Percentiles rank a stretch among this genome's conserved stretches.
phyloP scores from a whole-genome alignment of 1,140 invertebrate genomes.

The Lamellibrachia luymesi region DNA sequence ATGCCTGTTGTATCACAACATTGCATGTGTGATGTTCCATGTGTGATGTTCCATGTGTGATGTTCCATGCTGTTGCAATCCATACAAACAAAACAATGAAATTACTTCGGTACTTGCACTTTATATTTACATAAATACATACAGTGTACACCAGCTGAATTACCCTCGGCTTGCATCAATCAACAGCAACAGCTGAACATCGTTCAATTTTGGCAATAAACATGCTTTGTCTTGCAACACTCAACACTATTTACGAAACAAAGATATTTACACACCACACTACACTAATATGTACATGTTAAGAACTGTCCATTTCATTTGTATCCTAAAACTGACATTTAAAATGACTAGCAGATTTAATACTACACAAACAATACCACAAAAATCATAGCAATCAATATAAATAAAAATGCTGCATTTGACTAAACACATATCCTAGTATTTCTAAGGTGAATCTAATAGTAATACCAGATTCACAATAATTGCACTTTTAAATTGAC shows the following conservation, averaged over 20 bases:
- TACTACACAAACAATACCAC: neutral
- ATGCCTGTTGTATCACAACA: too few relatives aligned
- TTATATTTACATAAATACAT: conserved; percentile 2
- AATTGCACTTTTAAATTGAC: neutral
- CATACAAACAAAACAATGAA: neutral
- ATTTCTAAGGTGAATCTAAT: neutral
- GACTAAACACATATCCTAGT: neutral
- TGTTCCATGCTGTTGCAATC: neutral
- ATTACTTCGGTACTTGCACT: neutral
- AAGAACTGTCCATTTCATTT: neutral
- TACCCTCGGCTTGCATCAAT: neutral
- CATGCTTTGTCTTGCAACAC: neutral
- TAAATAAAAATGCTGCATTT: neutral
- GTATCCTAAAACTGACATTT: neutral
- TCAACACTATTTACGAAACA: neutral
- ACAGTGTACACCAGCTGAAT: neutral
- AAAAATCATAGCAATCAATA: neutral
- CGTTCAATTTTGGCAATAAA: neutral
- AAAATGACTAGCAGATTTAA: neutral
- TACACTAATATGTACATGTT: neutral
- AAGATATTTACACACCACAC: neutral
- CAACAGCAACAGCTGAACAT: neutral
- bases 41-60: neutral
- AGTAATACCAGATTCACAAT: neutral
- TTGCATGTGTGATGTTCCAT: too few relatives aligned